A percentile compares a stretch with the other conserved stretches of the same genome.
Evolutionary conservation across 2,797 vertebrate species (phyloP).

Genomic region (Takifugu rubripes): DNA sequence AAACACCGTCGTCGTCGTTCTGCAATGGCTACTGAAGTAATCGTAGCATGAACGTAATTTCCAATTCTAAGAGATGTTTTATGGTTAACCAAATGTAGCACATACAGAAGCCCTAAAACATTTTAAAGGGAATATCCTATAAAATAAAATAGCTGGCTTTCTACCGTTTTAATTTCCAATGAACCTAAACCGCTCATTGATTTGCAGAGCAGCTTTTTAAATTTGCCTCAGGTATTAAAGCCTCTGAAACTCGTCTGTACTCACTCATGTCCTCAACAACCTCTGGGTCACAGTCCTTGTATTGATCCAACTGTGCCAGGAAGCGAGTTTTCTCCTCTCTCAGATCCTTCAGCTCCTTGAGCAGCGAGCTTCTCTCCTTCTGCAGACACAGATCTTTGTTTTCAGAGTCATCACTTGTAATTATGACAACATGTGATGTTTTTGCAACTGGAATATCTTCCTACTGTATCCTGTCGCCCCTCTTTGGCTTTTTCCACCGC

Average conservation of each 20-base stretch:
- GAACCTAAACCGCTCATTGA: too few relatives aligned
- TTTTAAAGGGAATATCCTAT: too few relatives aligned
- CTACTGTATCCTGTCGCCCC: conserved; percentile 89
- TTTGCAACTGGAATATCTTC: conserved; percentile 24
- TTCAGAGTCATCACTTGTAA: neutral
- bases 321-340: conserved; percentile 76
- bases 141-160: too few relatives aligned
- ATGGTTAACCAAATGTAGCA: too few relatives aligned
- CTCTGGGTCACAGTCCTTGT: conserved; percentile 92
- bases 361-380: conserved; percentile 80
- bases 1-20: too few relatives aligned
- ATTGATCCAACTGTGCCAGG: conserved; percentile 85
- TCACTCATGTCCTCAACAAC: conserved; percentile 91
- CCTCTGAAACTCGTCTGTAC: conserved; percentile 55
- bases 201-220: too few relatives aligned
- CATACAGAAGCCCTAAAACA: too few relatives aligned
- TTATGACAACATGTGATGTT: too few relatives aligned
- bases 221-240: neutral
- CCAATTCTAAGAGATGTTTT: too few relatives aligned
- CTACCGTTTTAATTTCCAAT: too few relatives aligned
- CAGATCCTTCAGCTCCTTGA: conserved; percentile 79
- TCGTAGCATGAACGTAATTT: too few relatives aligned
- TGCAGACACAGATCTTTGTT: conserved; percentile 36
- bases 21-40: too few relatives aligned
- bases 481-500: conserved; percentile 83